Evolutionary conservation across 2,888 invertebrate species (phyloP), one percentile per base, ranked within the genome.

Genomic region (Ariolimax columbianus): DNA sequence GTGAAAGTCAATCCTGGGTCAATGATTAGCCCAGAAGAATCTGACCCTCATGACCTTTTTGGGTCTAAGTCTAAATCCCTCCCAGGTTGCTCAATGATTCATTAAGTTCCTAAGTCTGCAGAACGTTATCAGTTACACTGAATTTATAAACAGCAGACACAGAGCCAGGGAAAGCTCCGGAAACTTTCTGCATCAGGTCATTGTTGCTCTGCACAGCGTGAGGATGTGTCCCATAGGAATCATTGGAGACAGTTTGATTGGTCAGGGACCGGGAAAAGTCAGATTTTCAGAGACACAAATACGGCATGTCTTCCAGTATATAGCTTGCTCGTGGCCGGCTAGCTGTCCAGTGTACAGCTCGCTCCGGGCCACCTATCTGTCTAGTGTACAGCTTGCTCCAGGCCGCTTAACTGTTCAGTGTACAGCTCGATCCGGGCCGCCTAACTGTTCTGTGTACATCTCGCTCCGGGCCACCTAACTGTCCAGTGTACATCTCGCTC

Each of bases 1-100:
- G 23, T 51, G 51, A 51, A 51, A 51, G 51, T 33, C 51, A 75
- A 51, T 51, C 75, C 51, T 0, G 0, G 33, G 51, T 51, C 51
- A 51, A 33, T 23, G 51, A 51, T 75, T 75, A 33, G 19, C 3
- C 17, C 30, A 75, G 23, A 1, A 33, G 75, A 75, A 75, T 33
- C 17, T 75, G 47, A 75, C 75, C 75, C 33, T 19, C 0, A 3
- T 47, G 73, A 73, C 73, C 43, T 75, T 75, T 51, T 75, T 51
- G 51, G 33, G 2, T 47, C 6, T 30, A 75, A 47, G 30, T 11
- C 14, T 75, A 43, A 75, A 75, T 75, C 75, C 51, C 7, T 0
- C 30, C 38, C 38, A 78, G 38, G n/a, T 14, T 59, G 14, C 38
- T 78, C 55, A 78, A 78, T 78, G 77, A 78, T 78, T 38, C 77